phyloP scores from a whole-genome alignment of 2,113 vertebrate species.

The Ochotona princeps region DNA sequence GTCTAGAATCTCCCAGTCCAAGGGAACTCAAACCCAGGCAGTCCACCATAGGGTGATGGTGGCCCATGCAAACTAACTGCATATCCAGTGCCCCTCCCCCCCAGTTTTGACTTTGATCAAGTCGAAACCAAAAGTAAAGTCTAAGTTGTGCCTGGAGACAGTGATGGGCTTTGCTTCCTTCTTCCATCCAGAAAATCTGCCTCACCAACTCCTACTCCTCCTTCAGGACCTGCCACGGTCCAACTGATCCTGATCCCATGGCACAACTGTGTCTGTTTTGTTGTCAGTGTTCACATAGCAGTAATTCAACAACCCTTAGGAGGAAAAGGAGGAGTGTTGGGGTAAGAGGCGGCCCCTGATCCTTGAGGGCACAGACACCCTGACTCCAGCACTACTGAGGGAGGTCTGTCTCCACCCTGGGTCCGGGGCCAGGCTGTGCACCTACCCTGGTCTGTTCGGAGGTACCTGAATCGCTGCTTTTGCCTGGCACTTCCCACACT shows the following conservation, averaged over 20 bases:
- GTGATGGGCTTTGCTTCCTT: neutral
- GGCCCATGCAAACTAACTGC: too few species aligned
- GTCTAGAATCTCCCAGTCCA: too few species aligned
- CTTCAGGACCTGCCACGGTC: neutral
- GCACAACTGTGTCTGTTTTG: neutral
- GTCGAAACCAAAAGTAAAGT: neutral
- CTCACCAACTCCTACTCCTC: neutral
- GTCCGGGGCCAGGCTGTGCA: neutral
- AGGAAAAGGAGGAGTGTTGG: neutral
- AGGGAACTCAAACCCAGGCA: too few species aligned
- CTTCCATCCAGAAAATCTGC: neutral
- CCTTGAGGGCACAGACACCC: neutral
- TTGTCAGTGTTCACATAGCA: neutral
- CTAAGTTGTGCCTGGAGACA: neutral
- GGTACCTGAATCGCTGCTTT: neutral
- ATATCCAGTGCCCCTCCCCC: too few species aligned
- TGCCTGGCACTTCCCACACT: slow-evolving; percentile 46
- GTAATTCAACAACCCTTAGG: neutral
- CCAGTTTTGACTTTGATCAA: too few species aligned
- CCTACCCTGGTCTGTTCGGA: neutral
- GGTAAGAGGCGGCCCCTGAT: neutral
- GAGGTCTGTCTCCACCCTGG: neutral
- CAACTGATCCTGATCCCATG: neutral
- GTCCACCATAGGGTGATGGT: too few species aligned
- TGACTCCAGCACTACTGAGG: neutral